phyloP scores from a whole-genome alignment of 2,113 vertebrate genomes.

The chimpanzee (Pan troglodytes) region NHGRI_mPanTro3-v2.1_pri NC_072403.2:17995001-17995500 shows the following conservation, averaged over 20 bases:
- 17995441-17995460: not conserved
- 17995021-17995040: not conserved
- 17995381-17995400: not conserved
- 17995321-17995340: not conserved
- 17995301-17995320: not conserved
- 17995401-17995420: not conserved
- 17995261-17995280: not conserved
- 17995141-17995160: not conserved
- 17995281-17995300: not conserved
- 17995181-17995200: not conserved
- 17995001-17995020: fast-evolving
- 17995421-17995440: not conserved
- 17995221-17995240: not conserved
- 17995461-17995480: fast-evolving
- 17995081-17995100: not conserved
- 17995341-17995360: not conserved
- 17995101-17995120: not conserved
- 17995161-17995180: not conserved
- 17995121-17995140: not conserved
- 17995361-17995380: not conserved
- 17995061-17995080: not conserved
- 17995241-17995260: not conserved
- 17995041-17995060: not conserved
- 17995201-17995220: not conserved
- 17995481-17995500: fast-evolving